Conservation (phyloP, 2,113 vertebrate species). For the Mixornis gularis region DNA sequence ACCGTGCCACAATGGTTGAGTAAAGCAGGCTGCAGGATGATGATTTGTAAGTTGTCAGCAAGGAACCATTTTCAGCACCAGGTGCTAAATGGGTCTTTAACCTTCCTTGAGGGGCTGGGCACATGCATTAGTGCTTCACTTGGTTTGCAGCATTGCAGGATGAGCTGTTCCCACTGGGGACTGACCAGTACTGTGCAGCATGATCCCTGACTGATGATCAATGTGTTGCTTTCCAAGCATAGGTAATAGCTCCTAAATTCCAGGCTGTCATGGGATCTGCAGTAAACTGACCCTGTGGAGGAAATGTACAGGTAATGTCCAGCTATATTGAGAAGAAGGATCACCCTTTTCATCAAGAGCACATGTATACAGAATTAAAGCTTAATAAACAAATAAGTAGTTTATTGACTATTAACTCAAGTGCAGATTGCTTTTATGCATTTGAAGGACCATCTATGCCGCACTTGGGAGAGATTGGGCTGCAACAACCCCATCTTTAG, state of each 20-base stretch:
- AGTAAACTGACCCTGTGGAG: not conserved
- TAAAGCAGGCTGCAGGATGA: not conserved
- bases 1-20: not conserved
- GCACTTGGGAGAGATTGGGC: not conserved
- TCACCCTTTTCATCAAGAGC: not conserved
- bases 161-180: not conserved
- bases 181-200: not conserved
- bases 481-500: not conserved
- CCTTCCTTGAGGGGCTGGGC: not conserved
- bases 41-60: not conserved
- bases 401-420: not conserved
- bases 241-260: not conserved
- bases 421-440: not conserved
- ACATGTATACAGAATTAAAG: not conserved
- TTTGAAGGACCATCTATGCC: not conserved
- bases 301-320: not conserved
- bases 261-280: not conserved
- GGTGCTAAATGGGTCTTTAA: not conserved
- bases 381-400: not conserved
- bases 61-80: not conserved
- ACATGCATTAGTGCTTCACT: accelerated
- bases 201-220: not conserved
- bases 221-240: not conserved
- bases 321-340: not conserved
- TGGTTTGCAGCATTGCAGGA: not conserved